These are phyloP conservation scores for Aporophyla lueneburgensis DNA, from an alignment of 2,888 invertebrate genomes.

Conservation along the genomic window DNA sequence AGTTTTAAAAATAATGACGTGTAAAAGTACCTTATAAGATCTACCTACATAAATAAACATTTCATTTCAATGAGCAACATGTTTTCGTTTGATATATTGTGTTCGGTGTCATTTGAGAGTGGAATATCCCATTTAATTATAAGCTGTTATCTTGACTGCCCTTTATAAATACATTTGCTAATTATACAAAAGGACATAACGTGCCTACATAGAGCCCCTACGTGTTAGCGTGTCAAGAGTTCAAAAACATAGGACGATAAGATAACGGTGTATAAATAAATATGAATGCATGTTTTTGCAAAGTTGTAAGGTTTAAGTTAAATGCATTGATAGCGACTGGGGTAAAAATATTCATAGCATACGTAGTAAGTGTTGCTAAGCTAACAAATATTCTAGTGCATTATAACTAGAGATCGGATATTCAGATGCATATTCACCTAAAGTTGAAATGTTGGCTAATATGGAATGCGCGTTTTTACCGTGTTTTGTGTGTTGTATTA, in stretches of 20 bases:
- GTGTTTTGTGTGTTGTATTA: too few relatives aligned
- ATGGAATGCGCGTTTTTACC: too few relatives aligned
- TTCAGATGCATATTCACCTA: too few relatives aligned
- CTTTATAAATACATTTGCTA: slow-evolving; percentile 15
- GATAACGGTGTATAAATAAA: slow-evolving; percentile 26
- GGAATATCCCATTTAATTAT: slow-evolving; percentile 21
- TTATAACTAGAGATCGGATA: too few relatives aligned
- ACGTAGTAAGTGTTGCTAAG: too few relatives aligned
- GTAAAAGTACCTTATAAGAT: too few relatives aligned
- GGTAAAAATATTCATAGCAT: not conserved
- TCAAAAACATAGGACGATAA: slow-evolving; percentile 36
- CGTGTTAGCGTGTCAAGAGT: slow-evolving; percentile 3
- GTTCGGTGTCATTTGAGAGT: not conserved
- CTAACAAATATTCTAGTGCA: too few relatives aligned
- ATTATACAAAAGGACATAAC: not conserved
- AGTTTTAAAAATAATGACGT: too few relatives aligned
- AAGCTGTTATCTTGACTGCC: slow-evolving; percentile 13
- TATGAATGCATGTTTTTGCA: slow-evolving; percentile 16
- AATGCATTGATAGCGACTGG: slow-evolving; percentile 23
- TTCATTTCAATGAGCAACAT: too few relatives aligned
- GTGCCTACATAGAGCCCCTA: not conserved
- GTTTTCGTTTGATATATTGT: not conserved
- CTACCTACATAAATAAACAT: too few relatives aligned
- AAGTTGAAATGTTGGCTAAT: too few relatives aligned
- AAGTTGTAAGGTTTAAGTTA: slow-evolving; percentile 45